phyloP scores from a whole-genome alignment of 2,113 vertebrate species.

The Laticauda laticaudata region DNA sequence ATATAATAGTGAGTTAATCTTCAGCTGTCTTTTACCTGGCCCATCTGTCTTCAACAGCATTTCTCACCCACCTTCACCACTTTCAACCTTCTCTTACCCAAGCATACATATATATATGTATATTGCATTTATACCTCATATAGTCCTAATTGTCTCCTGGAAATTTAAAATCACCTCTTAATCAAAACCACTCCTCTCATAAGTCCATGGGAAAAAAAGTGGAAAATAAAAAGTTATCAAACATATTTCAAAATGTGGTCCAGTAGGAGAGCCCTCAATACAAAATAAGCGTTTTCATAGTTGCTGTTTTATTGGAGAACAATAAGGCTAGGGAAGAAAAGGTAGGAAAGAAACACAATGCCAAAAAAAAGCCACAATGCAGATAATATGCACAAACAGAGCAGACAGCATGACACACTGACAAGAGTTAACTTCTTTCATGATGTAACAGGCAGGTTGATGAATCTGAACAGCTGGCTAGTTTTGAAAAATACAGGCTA shows the following conservation, averaged over 20 bases:
- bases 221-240: background rate
- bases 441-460: background rate
- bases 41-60: background rate
- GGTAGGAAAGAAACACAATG: background rate
- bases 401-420: background rate
- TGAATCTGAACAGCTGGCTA: background rate
- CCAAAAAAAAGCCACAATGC: background rate
- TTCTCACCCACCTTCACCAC: background rate
- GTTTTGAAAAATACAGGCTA: background rate
- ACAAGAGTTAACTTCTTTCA: background rate
- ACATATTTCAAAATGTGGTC: background rate
- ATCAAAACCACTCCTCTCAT: background rate
- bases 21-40: background rate
- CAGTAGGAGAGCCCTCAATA: background rate
- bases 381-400: background rate
- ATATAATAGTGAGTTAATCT: background rate
- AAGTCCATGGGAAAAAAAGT: background rate
- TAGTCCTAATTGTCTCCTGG: background rate
- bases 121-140: background rate
- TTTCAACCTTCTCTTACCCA: background rate
- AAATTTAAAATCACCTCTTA: background rate
- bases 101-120: background rate
- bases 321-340: background rate
- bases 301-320: background rate
- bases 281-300: background rate